Evolutionary conservation across 2,113 vertebrate species (phyloP), one percentile per base, ranked within the genome.

Genomic region (Myotis brandtii): DNA sequence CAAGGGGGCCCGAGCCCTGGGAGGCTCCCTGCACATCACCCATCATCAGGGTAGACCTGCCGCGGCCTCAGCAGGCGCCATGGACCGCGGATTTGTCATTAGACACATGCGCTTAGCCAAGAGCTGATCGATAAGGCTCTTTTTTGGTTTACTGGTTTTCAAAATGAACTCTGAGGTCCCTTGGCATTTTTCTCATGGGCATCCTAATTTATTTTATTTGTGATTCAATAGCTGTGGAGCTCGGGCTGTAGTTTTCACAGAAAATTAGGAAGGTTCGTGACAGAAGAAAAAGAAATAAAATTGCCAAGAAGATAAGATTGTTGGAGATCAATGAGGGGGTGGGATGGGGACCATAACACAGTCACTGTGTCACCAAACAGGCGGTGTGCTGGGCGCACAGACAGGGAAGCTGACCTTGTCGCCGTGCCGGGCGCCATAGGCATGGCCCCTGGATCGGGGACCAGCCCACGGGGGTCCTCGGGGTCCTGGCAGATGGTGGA

Each of bases 361-460:
- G 25, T 12, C 9, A 3, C 12, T 4, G 9, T 43, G 0, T 46
- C 34, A n/a, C 32, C 13, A 32, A 10, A 34, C 17, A 6, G 17
- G 5, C 16, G 64, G 34, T 8, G 50, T 32, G 9, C 2, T 25
- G 37, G 67, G 30, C 6, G 1, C 4, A 13, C 34, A 18, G 30
- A 43, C 20, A 16, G 34, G 50, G 40, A n/a, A 48, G n/a, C 13
- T 30, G 18, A 30, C 48, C 9, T 48, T 48, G 46, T 11, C 11
- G 46, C 46, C 2, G 46, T 10, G 4, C 17, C 0, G 0, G 1
- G 16, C n/a, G n/a, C n/a, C n/a, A n/a, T 6, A 20, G 9, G 4
- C 2, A 0, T 4, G 17, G 1, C n/a, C 6, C 34, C 18, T 0
- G 3, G 23, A 20, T 8, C 14, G 9, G 16, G 10, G 20, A 7